A percentile compares a stretch with the other conserved stretches of the same genome.
Evolutionary conservation across 2,888 invertebrate genomes (phyloP).

Genomic region (Herminia tarsipennalis): DNA sequence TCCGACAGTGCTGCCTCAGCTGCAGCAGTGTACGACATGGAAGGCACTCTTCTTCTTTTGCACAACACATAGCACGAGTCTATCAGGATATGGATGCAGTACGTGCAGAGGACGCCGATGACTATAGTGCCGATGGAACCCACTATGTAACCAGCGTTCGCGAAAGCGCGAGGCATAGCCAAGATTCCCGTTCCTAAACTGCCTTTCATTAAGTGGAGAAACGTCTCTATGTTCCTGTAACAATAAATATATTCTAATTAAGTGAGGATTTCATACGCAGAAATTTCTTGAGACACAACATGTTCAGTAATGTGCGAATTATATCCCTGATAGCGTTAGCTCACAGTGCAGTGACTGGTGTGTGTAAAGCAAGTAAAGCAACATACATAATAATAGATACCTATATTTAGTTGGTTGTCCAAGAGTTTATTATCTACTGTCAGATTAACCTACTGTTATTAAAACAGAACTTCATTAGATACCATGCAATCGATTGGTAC

Average conservation of each 20-base stretch:
- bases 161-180: constrained; percentile 95
- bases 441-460: too few relatives aligned
- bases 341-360: too few relatives aligned
- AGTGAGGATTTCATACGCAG: too few relatives aligned
- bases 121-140: constrained; percentile 92
- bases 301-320: too few relatives aligned
- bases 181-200: constrained; percentile 96
- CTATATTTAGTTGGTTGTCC: too few relatives aligned
- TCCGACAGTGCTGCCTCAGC: constrained; percentile 92
- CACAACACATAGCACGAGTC: constrained; percentile 88
- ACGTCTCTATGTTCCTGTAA: constrained; percentile 90
- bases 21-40: constrained; percentile 92
- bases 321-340: too few relatives aligned
- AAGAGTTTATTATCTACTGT: too few relatives aligned
- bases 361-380: too few relatives aligned
- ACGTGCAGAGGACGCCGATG: constrained; percentile 95
- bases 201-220: constrained; percentile 94
- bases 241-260: constrained; percentile 3
- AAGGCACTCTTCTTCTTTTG: constrained; percentile 85
- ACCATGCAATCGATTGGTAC: too few relatives aligned
- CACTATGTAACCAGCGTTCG: constrained; percentile 92
- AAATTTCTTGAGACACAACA: too few relatives aligned
- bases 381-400: too few relatives aligned
- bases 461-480: too few relatives aligned
- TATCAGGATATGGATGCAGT: constrained; percentile 96